Evolutionary conservation across 2,888 invertebrate genomes (phyloP), one percentile per base, ranked within the genome.

Genomic region (Napeogenes inachia): DNA sequence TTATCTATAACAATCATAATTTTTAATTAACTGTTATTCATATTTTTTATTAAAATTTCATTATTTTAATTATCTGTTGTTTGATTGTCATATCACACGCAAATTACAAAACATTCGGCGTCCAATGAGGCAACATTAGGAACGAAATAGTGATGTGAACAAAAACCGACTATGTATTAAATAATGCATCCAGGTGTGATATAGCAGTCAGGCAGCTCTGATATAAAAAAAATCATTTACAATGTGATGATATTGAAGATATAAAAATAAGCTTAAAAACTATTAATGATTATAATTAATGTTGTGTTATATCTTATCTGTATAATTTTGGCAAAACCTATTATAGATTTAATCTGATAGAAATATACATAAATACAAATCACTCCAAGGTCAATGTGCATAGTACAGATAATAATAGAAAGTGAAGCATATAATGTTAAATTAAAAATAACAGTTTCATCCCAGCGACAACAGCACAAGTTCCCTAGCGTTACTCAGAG

Each of bases 401-500:
- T 32, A 35, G n/a, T 54, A 54, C 54, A 54, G 13, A 35, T 13
- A 54, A 56, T 56, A 45, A 21, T 47, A 46, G 12, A 57, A 13
- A 30, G n/a, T 57, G 57, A 53, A 46, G 46, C 13, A 62, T 46
- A 45, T 56, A 45, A 45, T 54, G 21, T 21, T 61, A 62, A 68
- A 67, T 67, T 67, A 68, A 64, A 69, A 68, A 69, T 63, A 62
- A 66, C 81, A 84, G 80, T 78, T 80, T 73, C 68, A 80, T 82
- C 84, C 79, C 79, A 64, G 55, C 68, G 70, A 75, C 77, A 78
- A 75, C 79, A 75, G 73, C 73, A 74, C 71, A 73, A 75, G 83
- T 79, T 82, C 74, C 78, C 82, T 84, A 80, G 78, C 81, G 81
- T 81, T 81, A 84, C 87, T 85, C 87, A 80, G 70, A 82, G 78